Evolutionary conservation across 1,140 invertebrate genomes (phyloP), one percentile per base, ranked within the genome.

Genomic region (Orchesella cincta): DNA sequence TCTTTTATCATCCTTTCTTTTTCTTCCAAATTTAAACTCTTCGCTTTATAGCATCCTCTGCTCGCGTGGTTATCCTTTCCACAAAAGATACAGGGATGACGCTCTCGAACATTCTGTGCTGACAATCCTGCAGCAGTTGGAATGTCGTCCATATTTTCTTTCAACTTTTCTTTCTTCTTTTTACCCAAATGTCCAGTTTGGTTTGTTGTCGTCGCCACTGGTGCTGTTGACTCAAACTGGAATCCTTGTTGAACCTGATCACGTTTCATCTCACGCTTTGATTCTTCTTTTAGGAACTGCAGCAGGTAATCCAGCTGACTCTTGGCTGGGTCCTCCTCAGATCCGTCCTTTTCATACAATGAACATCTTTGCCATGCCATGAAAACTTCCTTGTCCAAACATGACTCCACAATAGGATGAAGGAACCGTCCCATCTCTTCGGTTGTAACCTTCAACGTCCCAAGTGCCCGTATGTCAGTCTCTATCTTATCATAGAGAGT

Each of bases 361-460:
- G 20, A 8, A 23, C 31, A 3, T 23, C 67, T 33, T 36, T 71
- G 20, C 67, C 67, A 71, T 20, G 5, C 67, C 23, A 12, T 36
- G 26, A 31, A 33, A 2, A 71, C 67, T 3, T 71, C 31, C 8
- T 26, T 29, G 18, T 8, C 5, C 34, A 71, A 71, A 23, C 67
- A 71, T 3, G 67, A 26, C 31, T 71, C 67, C 67, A 71, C 67
- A 8, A 71, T 26, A 3, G 67, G 67, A 12, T 64, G 57, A 12
- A 64, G 28, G 33, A 71, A 71, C 33, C 20, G 8, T 23, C 67
- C 20, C 20, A 71, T 71, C 54, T 71, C 67, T 71, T 26, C 12
- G 18, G 20, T 33, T 20, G 20, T 33, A 26, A 71, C 20, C 16
- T 71, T 71, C 67, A 71, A 71, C 3, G 31, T 31, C 31, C 67